Conservation (phyloP, 2,797 vertebrate species). For the Halcyon chelicuti region DNA sequence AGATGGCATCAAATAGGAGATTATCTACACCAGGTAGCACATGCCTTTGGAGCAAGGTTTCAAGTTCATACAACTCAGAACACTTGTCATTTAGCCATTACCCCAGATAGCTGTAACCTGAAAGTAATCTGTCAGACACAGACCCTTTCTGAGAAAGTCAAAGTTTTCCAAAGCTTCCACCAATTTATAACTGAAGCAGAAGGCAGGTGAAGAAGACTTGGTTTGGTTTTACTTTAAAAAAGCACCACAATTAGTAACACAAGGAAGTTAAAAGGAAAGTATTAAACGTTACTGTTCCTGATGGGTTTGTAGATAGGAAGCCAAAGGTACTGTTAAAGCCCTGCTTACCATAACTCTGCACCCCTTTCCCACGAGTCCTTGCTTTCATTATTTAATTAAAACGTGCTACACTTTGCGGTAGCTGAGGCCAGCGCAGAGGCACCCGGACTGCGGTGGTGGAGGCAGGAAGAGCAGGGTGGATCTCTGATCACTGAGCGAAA, state of each 20-base stretch:
- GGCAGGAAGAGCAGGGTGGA: not conserved
- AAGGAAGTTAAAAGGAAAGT: not conserved
- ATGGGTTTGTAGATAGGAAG: not conserved
- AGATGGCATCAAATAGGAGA: not conserved
- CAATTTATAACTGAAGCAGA: not conserved
- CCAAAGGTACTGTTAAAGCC: not conserved
- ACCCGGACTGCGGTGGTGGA: not conserved
- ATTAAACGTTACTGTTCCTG: not conserved
- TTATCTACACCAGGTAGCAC: not conserved
- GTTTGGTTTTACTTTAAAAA: not conserved
- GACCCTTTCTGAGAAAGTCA: not conserved
- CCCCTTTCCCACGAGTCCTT: not conserved
- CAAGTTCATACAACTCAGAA: not conserved
- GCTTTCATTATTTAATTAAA: not conserved
- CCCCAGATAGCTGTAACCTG: not conserved
- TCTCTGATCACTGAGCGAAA: not conserved
- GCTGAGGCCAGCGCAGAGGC: rapidly evolving
- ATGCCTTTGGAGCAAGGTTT: not conserved
- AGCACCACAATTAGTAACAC: not conserved
- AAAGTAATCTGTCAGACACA: not conserved
- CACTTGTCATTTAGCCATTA: not conserved
- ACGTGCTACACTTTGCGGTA: not conserved
- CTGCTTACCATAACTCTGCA: not conserved
- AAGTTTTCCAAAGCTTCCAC: not conserved
- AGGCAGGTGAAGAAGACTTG: not conserved